Evolutionary conservation across 1,140 invertebrate species (phyloP), one percentile per base, ranked within the genome.

Genomic region (Conus betulinus): DNA sequence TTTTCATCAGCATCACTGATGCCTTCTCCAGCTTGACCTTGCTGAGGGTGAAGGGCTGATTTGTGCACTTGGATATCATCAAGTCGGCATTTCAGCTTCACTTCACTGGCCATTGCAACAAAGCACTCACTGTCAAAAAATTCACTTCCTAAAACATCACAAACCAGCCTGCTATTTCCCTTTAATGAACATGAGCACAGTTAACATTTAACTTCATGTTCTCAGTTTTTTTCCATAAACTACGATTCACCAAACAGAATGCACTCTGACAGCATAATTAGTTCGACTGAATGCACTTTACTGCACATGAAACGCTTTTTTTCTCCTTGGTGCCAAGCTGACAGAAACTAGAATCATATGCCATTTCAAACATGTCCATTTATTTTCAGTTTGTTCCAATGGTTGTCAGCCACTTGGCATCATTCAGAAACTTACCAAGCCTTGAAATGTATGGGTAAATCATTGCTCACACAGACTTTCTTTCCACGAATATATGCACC

Each of bases 41-140:
- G 25, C 5, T 74, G 17, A 20, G 55, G 17, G 51, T 20, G 84
- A n/a, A 52, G 4, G 11, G 27, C 39, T 20, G 67, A 25, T 52
- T 74, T 86, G 84, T 86, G 84, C 20, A 86, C 67, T 53, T 81
- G n/a, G 85, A 91, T 87, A 87, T 90, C 63, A 85, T 85, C 3
- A 85, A 88, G 89, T 23, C 86, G n/a, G 55, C 84, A 55, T 89
- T 88, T 83, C 63, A 55, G 51, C 85, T 87, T 39, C 76, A 88
- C n/a, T 76, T 88, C 25, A 25, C n/a, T 27, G 87, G 84, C 84
- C 84, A 86, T 86, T 5, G 89, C 74, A 83, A 84, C 63, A 13
- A 17, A 17, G 25, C 39, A 52, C 39, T 39, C 53, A 76, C 5
- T 67, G 57, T 17, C 7, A 8, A 74, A 52, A 51, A 51, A 13